Conservation (phyloP, 2,797 vertebrate species). For the Micromesistius poutassou region DNA sequence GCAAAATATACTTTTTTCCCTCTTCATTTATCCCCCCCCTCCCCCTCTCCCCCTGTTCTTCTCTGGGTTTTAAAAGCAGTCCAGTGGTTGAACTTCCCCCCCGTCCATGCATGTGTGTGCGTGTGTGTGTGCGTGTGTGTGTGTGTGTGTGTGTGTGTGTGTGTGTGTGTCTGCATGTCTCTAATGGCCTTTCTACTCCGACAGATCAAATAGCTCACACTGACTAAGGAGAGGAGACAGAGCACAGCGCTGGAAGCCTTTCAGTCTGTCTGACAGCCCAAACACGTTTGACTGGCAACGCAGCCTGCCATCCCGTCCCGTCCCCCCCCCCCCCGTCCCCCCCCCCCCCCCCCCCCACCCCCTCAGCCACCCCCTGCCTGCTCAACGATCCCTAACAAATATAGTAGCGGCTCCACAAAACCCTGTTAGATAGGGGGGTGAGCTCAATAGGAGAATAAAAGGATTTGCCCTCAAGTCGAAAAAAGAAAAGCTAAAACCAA, state of each 20-base stretch:
- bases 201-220: slow-evolving; percentile 71
- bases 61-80: slow-evolving; percentile 62
- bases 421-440: not conserved
- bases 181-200: slow-evolving; percentile 66
- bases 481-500: slow-evolving; percentile 50
- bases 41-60: not conserved
- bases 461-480: slow-evolving; percentile 45
- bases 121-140: not conserved
- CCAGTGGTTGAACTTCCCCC: slow-evolving; percentile 64
- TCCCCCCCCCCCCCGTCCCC: too few relatives aligned
- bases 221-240: slow-evolving; percentile 70
- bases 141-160: not conserved
- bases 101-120: not conserved
- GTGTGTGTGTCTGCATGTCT: slow-evolving; percentile 41
- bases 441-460: slow-evolving; percentile 66
- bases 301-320: slow-evolving; percentile 37
- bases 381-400: slow-evolving; percentile 67
- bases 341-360: not conserved
- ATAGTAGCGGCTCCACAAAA: slow-evolving; percentile 66
- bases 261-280: slow-evolving; percentile 72
- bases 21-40: not conserved
- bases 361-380: slow-evolving; percentile 43
- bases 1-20: slow-evolving; percentile 16
- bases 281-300: slow-evolving; percentile 73
- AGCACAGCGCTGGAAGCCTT: slow-evolving; percentile 69